Base-by-base conservation (phyloP, 2,113 vertebrate genomes). In the Clarias batrachus region DNA sequence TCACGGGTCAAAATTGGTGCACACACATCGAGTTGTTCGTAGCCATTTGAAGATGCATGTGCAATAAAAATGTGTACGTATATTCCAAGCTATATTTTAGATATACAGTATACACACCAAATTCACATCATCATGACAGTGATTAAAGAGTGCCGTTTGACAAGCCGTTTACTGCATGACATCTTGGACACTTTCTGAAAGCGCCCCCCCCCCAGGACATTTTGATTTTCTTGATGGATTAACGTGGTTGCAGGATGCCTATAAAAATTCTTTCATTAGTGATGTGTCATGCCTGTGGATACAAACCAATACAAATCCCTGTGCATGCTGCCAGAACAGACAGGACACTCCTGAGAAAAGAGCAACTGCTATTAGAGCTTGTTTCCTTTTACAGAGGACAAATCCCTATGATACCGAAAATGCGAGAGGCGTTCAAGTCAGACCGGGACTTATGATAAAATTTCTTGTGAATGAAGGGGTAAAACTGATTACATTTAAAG, bases 221-320 rank as follows among this genome's bases (percentile, higher is more conserved):
- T 76, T 76, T 12, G 41, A 76, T 76, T 52, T 76, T 23, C 41
- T 79, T 33, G 54, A 57, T 79, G 76, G 54, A 57, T 79, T 79
- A 57, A 79, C 54, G 14, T 79, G 76, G 76, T 78, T 78, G 16
- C 25, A 74, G 71, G 73, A 52, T n/a, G 41, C 73, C 73, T 76
- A n/a, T 76, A 23, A 76, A 76, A 76, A 76, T 76, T 23, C 33
- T 57, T 79, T 30, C 14, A 79, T 56, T 78, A 79, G n/a, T n/a
- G n/a, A 25, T 76, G 59, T 59, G n/a, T 27, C 54, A 59, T 59
- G 27, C 54, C 16, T 79, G 37, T 1, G 14, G 54, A 57, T 59
- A 57, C n/a, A 79, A 79, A 30, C n/a, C 54, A 79, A 27, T 79
- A 19, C 76, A 56, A 79, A 19, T 3, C 17, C n/a, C 14, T 59